Evolutionary conservation across 2,113 vertebrate genomes (phyloP).

Genomic region (Xiphophorus couchianus): DNA sequence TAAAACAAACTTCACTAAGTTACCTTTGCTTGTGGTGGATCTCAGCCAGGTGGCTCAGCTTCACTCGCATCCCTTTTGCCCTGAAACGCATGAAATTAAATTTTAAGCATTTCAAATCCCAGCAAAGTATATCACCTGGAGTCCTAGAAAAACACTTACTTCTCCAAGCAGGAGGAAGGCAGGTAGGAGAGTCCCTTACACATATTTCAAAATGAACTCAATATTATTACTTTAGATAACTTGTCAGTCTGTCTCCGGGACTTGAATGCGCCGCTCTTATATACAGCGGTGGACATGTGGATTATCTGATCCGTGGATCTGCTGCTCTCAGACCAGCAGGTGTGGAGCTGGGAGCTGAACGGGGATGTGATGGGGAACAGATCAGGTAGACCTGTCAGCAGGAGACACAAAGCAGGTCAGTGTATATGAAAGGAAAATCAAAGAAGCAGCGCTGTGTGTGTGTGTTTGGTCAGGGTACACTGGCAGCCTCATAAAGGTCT

Average conservation of each 20-base stretch:
- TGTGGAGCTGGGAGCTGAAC: conserved; percentile 17
- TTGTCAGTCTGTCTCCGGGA: not conserved
- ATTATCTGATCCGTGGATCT: conserved; percentile 36
- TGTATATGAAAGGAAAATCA: conserved; percentile 27
- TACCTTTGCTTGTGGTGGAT: conserved; percentile 73
- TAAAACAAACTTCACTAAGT: not conserved
- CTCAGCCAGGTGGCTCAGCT: conserved; percentile 73
- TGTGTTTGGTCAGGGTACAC: conserved; percentile 32
- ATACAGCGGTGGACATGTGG: conserved; percentile 10
- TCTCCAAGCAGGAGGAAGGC: conserved; percentile 78
- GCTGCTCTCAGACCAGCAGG: conserved; percentile 15
- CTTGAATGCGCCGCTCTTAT: conserved; percentile 43
- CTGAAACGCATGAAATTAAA: conserved; percentile 53
- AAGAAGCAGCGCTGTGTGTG: not conserved
- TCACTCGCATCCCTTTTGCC: conserved; percentile 79
- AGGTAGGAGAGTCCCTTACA: conserved; percentile 76
- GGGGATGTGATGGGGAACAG: conserved; percentile 17
- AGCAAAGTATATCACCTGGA: not conserved
- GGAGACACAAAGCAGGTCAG: conserved; percentile 8
- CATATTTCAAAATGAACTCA: conserved; percentile 44
- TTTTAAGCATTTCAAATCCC: accelerated
- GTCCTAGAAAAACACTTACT: conserved; percentile 48
- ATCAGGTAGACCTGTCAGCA: conserved; percentile 34
- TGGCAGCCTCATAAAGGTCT: not conserved
- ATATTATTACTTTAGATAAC: not conserved